Conservation (phyloP, 53 echinoderm and acorn worm genomes). For the Echinarachnius parma region DNA sequence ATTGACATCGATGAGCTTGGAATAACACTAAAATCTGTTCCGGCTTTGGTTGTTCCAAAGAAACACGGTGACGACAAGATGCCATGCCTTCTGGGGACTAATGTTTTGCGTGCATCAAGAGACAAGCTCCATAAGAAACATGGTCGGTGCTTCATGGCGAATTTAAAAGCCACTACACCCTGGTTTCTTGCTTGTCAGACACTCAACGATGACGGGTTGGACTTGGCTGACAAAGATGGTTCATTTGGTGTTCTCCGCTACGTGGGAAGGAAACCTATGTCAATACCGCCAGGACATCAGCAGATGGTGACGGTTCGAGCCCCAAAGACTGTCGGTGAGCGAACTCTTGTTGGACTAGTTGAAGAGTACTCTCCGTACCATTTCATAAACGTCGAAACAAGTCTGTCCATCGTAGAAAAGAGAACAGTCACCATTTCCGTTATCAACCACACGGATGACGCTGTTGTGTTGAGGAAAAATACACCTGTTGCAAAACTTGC, state of each 20-base stretch:
- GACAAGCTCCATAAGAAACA: slow-evolving; percentile 13
- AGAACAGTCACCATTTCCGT: slow-evolving; percentile 1
- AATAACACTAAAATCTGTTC: background rate
- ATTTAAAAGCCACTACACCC: background rate
- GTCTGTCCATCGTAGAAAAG: background rate
- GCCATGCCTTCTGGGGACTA: slow-evolving; percentile 42
- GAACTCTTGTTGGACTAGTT: slow-evolving; percentile 20
- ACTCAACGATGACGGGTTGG: slow-evolving; percentile 26
- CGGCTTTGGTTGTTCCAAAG: slow-evolving; percentile 7
- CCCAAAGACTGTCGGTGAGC: background rate
- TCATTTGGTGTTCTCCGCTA: slow-evolving; percentile 24
- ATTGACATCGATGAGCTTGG: background rate
- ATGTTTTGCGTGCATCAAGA: slow-evolving; percentile 30
- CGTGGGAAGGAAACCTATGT: slow-evolving; percentile 1
- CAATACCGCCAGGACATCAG: slow-evolving; percentile 1
- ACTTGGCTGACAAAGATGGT: slow-evolving; percentile 34
- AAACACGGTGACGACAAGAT: background rate
- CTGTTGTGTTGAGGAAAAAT: too few relatives aligned
- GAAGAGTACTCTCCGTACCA: background rate
- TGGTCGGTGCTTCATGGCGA: slow-evolving; percentile 37
- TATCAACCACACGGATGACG: background rate
- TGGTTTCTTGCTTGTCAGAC: slow-evolving; percentile 34
- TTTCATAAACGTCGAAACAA: background rate
- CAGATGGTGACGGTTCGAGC: slow-evolving; percentile 7
- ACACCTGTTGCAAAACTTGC: too few relatives aligned